phyloP scores from a whole-genome alignment of 2,888 invertebrate species.

The Dryadula phaetusa region DNA sequence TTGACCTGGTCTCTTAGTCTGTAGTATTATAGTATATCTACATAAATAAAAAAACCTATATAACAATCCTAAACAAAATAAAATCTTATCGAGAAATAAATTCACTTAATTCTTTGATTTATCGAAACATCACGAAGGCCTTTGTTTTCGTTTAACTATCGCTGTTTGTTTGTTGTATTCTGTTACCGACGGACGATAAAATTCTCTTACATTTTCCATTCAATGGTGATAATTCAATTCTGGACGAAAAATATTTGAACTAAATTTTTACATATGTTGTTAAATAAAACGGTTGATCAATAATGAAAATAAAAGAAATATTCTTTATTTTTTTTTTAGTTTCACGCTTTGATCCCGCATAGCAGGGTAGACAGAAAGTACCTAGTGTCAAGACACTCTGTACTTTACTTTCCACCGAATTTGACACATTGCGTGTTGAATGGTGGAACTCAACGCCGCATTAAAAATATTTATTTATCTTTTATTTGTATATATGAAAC shows the following conservation, averaged over 20 bases:
- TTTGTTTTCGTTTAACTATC: constrained; percentile 30
- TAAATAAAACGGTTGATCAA: background rate
- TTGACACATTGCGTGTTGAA: no score
- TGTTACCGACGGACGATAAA: constrained; percentile 12
- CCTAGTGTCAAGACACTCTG: no score
- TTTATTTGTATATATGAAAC: background rate
- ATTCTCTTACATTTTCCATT: constrained; percentile 23
- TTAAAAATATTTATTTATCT: no score
- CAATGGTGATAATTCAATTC: constrained; percentile 1
- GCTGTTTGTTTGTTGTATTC: constrained; percentile 20
- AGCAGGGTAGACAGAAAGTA: no score
- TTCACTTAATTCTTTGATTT: constrained; percentile 34
- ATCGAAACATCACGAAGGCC: constrained; percentile 28
- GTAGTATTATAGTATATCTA: no score
- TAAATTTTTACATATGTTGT: background rate
- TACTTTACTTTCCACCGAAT: no score
- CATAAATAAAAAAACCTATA: no score
- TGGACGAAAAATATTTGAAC: background rate
- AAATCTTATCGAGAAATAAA: constrained; percentile 17
- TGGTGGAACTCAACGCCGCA: no score
- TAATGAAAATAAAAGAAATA: constrained; percentile 10
- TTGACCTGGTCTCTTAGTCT: no score
- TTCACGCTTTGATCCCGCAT: no score
- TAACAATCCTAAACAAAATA: background rate
- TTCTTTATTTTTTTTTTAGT: no score